These are phyloP conservation scores for Macropis europaea DNA, from an alignment of 2,888 invertebrate species.

Conservation along the genomic window DNA sequence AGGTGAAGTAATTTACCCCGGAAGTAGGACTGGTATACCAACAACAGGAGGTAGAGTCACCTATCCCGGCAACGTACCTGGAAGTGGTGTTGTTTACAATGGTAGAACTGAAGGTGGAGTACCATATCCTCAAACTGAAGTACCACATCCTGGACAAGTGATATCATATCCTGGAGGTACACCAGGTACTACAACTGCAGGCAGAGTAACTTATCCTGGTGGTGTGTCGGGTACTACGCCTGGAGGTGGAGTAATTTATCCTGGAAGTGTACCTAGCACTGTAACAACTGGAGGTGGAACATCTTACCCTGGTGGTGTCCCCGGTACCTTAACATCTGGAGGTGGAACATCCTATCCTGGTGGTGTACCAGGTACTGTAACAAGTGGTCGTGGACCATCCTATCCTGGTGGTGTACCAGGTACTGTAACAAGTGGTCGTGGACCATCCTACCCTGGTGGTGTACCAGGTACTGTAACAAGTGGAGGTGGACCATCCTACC, in stretches of 20 bases:
- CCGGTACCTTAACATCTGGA: slow-evolving; percentile 9
- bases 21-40: slow-evolving; percentile 9
- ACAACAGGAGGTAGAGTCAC: slow-evolving; percentile 25
- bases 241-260: slow-evolving; percentile 16
- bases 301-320: slow-evolving; percentile 43
- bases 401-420: slow-evolving; percentile 32
- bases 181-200: slow-evolving; percentile 30
- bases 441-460: neutral
- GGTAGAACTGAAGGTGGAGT: slow-evolving; percentile 10
- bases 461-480: slow-evolving; percentile 32
- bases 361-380: slow-evolving; percentile 25
- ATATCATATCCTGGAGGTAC: neutral
- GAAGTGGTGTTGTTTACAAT: too few species aligned
- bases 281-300: slow-evolving; percentile 40
- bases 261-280: slow-evolving; percentile 11
- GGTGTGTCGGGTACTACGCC: slow-evolving; percentile 10
- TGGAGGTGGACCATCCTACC: slow-evolving; percentile 20
- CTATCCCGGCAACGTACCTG: slow-evolving; percentile 40
- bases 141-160: neutral
- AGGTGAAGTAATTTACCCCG: slow-evolving; percentile 20
- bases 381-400: slow-evolving; percentile 16
- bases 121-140: neutral
- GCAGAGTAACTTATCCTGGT: slow-evolving; percentile 29
- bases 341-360: slow-evolving; percentile 28
- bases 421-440: slow-evolving; percentile 22